Base-by-base conservation (phyloP, 2,113 vertebrate genomes). In the Tetrao urogallus region DNA sequence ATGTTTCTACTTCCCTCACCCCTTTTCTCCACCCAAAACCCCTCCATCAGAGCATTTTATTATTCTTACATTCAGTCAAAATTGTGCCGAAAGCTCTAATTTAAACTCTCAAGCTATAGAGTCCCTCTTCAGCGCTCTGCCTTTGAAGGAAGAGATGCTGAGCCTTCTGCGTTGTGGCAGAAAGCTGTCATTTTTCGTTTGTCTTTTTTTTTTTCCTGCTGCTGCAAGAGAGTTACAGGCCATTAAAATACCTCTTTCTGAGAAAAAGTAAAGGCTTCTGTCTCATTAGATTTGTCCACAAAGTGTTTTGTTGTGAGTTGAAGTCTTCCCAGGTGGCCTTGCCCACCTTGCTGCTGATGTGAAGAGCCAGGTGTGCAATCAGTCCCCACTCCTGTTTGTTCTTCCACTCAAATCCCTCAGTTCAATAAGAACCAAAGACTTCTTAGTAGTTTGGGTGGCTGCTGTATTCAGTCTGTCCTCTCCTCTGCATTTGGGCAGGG, bases 1-100 rank as follows among this genome's bases (percentile, higher is more conserved):
- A 28, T 54, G 63, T 67, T 78, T 74, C 60, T 66, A n/a, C 69
- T 90, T 80, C 50, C 12, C 54, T 80, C 11, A 30, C 82, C 54
- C 25, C 65, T 82, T 40, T 58, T 58, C 58, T 79, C 54, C 48
- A 54, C 40, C 67, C 64, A n/a, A 28, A 5, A n/a, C n/a, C 18
- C 6, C 7, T 50, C 64, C 70, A 24, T 71, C 45, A 45, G 38
- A 78, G 36, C 15, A 17, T 50, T 89, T 85, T 82, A 12, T 38
- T 84, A 11, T 81, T 89, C 32, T 86, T 84, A 30, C 88, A 94
- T 88, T 77, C 32, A 66, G 56, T 54, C 30, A 85, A 54, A 82
- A 57, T 45, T 43, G 34, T 27, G 24, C 38, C 22, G 48, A 69
- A 78, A 74, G 60, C 47, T 88, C 32, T 38, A 20, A 22, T 76